Conservation (phyloP, 30 jellyfish, hydroid and myxozoan species). For the Nemopilema nomurai region DNA sequence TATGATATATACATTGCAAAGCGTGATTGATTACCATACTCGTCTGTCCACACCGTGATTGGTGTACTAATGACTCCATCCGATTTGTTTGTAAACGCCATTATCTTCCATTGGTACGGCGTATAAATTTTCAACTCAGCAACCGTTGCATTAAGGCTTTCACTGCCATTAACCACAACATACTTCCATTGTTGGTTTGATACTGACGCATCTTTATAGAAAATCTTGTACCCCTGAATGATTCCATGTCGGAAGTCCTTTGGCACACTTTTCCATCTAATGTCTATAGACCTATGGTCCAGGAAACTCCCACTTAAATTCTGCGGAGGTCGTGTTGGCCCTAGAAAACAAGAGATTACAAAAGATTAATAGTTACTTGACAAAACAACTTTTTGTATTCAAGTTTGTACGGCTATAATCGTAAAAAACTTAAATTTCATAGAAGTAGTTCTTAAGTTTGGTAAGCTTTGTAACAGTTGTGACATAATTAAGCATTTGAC, state of each 20-base stretch:
- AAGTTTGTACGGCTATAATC: too few species aligned
- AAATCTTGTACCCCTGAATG: constrained; percentile 37
- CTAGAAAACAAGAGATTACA: constrained; percentile 20
- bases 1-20: too few species aligned
- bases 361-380: too few species aligned
- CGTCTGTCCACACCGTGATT: constrained; percentile 69
- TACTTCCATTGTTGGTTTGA: too few species aligned
- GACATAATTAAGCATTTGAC: too few species aligned
- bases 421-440: too few species aligned
- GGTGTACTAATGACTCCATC: constrained; percentile 38
- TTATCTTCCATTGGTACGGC: constrained; percentile 29
- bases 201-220: constrained; percentile 39
- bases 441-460: too few species aligned
- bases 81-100: constrained; percentile 33
- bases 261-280: constrained; percentile 47
- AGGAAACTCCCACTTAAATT: constrained; percentile 43
- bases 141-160: constrained; percentile 17
- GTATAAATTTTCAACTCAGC: constrained; percentile 45
- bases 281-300: constrained; percentile 11
- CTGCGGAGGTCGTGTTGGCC: constrained; percentile 45
- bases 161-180: constrained; percentile 29
- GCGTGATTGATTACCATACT: constrained; percentile 30
- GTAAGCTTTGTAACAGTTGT: too few species aligned
- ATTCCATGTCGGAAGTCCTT: constrained; percentile 30
- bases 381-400: too few species aligned